Base-by-base conservation (phyloP, 30 jellyfish, hydroid and myxozoan species). In the Rhopilema esculentum region DNA sequence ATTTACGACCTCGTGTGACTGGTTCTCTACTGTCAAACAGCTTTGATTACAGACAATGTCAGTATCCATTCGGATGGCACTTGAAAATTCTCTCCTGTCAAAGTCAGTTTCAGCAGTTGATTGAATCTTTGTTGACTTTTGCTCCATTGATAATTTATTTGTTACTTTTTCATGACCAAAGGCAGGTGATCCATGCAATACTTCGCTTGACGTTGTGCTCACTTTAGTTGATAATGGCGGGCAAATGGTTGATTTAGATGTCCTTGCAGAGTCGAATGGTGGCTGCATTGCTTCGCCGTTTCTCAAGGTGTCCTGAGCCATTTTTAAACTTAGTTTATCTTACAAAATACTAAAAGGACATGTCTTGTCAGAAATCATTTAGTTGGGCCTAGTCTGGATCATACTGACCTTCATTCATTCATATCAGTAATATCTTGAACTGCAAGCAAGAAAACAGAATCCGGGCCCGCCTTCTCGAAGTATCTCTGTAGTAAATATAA, bases 1-100 rank as follows among this genome's bases (percentile, higher is more conserved):
- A 68, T 48, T 31, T 25, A 85, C 93, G 27, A 64, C 19, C 0
- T 82, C 84, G 63, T 69, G 57, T 12, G 57, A 40, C 6, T 40
- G 6, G 57, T 12, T 40, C 6, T 12, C 57, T 40, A 19, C 30
- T 20, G 53, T 30, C 76, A 25, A 24, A 20, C 72, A 32, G 62
- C 87, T 27, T 12, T 30, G 73, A 24, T 63, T n/a, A 63, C n/a
- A 1, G 17, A n/a, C 73, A 63, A 20, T 17, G 17, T 19, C 27
- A 40, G 6, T 40, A 40, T 40, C 9, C 57, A 2, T 40, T 6
- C 12, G 57, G 6, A 40, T 2, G 57, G 57, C 9, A 40, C 86
- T 26, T 22, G 1, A 8, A n/a, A 22, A 7, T 22, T 22, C 40
- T 26, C 17, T 72, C 26, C 1, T 40, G 57, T 40, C 12, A 40